Percentiles rank a stretch among this genome's conserved stretches.
phyloP scores from a whole-genome alignment of 2,888 invertebrate species.

The Apodemia mormo region DNA sequence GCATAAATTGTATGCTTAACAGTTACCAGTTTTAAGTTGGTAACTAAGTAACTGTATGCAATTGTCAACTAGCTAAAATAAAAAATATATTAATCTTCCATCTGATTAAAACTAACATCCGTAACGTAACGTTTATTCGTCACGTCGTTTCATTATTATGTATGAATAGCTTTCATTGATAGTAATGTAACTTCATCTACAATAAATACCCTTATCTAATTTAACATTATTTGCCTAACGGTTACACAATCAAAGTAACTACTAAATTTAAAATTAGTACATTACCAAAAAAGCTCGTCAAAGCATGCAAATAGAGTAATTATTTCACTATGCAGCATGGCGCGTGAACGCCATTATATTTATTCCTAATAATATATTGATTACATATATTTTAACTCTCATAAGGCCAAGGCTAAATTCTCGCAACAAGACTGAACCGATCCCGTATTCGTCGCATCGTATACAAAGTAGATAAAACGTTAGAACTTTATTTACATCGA shows the following conservation, averaged over 20 bases:
- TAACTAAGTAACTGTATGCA: slow-evolving; percentile 60
- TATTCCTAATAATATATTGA: slow-evolving; percentile 67
- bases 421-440: slow-evolving; percentile 77
- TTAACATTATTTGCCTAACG: slow-evolving; percentile 73
- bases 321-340: slow-evolving; percentile 75
- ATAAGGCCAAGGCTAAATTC: slow-evolving; percentile 83
- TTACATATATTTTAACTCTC: slow-evolving; percentile 79
- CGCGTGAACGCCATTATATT: slow-evolving; percentile 62
- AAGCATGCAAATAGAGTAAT: slow-evolving; percentile 81
- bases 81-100: slow-evolving; percentile 80
- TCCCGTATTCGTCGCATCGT: slow-evolving; percentile 66
- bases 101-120: slow-evolving; percentile 72
- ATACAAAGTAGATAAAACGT: slow-evolving; percentile 38
- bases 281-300: slow-evolving; percentile 81
- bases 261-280: slow-evolving; percentile 79
- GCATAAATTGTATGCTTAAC: slow-evolving; percentile 56
- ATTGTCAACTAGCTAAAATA: slow-evolving; percentile 80
- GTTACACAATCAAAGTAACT: slow-evolving; percentile 79
- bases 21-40: slow-evolving; percentile 56
- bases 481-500: slow-evolving; percentile 22
- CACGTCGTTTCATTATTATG: slow-evolving; percentile 72
- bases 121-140: slow-evolving; percentile 63
- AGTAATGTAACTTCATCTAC: slow-evolving; percentile 77
- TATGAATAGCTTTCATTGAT: slow-evolving; percentile 73
- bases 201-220: slow-evolving; percentile 81